Conservation (phyloP, 1,140 invertebrate species). For the Drosophila baimaii region DNA sequence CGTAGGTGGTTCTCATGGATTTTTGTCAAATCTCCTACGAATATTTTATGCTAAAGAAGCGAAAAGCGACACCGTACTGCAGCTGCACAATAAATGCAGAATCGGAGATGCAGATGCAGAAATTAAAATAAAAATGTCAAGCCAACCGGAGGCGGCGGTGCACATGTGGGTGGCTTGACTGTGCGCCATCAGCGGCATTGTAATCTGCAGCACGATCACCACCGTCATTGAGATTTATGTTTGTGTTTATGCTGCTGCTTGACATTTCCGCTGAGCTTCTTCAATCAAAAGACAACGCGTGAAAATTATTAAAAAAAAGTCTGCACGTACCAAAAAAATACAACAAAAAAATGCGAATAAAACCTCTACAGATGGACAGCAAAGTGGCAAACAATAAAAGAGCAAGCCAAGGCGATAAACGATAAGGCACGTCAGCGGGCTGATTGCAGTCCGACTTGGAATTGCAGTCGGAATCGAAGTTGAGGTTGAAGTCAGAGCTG, state of each 20-base stretch:
- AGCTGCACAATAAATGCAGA: constrained; percentile 36
- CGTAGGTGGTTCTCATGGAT: constrained; percentile 62
- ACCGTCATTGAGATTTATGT: constrained; percentile 77
- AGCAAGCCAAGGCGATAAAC: constrained; percentile 70
- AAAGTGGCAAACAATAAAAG: constrained; percentile 77
- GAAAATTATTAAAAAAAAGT: constrained; percentile 36
- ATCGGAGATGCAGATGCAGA: constrained; percentile 29
- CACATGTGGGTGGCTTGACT: constrained; percentile 64
- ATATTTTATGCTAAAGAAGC: constrained; percentile 66
- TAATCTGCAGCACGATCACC: constrained; percentile 56
- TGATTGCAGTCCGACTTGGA: constrained; percentile 47
- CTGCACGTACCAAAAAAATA: constrained; percentile 61
- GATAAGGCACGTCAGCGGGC: constrained; percentile 71
- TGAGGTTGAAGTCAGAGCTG: constrained; percentile 16
- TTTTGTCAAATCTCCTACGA: constrained; percentile 66
- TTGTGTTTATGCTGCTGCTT: constrained; percentile 73
- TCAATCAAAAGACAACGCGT: constrained; percentile 74
- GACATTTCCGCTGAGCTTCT: constrained; percentile 75
- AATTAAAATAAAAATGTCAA: constrained; percentile 18
- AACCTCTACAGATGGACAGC: constrained; percentile 30
- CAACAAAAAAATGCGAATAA: constrained; percentile 17
- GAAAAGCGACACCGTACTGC: constrained; percentile 70
- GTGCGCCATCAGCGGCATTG: constrained; percentile 47
- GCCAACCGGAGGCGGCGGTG: constrained; percentile 27
- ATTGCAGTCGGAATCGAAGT: constrained; percentile 21